Evolutionary conservation across 2,888 invertebrate species (phyloP).

Genomic region (Drosophila pseudotakahashii): DNA sequence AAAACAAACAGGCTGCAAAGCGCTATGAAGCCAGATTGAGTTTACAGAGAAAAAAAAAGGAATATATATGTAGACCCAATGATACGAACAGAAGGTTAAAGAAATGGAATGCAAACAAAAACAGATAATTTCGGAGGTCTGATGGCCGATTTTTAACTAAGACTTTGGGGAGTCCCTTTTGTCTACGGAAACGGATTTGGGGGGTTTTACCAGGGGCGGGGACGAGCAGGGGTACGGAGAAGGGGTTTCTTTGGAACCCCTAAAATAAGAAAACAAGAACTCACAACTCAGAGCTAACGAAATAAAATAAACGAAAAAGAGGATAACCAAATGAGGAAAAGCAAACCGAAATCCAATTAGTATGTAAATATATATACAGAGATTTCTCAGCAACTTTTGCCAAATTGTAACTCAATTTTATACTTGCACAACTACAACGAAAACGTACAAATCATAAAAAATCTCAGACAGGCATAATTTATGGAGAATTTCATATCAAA

Average conservation of each 20-base stretch:
- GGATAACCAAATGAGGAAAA: slow-evolving; percentile 25
- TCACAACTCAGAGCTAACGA: slow-evolving; percentile 8
- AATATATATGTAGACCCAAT: slow-evolving; percentile 2
- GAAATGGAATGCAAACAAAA: slow-evolving; percentile 19
- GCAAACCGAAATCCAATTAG: slow-evolving; percentile 45
- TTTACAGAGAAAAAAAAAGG: background rate
- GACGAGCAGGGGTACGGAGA: slow-evolving; percentile 12
- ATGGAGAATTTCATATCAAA: slow-evolving; percentile 34
- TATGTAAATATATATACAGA: slow-evolving; percentile 60
- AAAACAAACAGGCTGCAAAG: slow-evolving; percentile 48
- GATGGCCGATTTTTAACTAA: slow-evolving; percentile 30
- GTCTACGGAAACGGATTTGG: slow-evolving; percentile 8
- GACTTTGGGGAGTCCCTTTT: slow-evolving; percentile 13
- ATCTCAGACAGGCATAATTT: slow-evolving; percentile 56
- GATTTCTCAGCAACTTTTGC: slow-evolving; percentile 37
- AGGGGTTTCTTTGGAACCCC: background rate
- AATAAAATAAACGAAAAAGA: slow-evolving; percentile 9
- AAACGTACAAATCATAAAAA: slow-evolving; percentile 52
- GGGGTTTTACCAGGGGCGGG: slow-evolving; percentile 5
- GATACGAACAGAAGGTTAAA: slow-evolving; percentile 8
- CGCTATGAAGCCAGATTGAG: slow-evolving; percentile 26
- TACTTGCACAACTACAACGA: slow-evolving; percentile 72
- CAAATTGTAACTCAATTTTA: slow-evolving; percentile 51
- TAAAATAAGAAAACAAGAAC: slow-evolving; percentile 6
- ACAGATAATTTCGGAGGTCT: slow-evolving; percentile 24